A percentile compares a stretch with the other conserved stretches of the same genome.
Evolutionary conservation across 53 echinoderm and acorn worm genomes (phyloP).

Genomic region (Crossaster papposus): DNA sequence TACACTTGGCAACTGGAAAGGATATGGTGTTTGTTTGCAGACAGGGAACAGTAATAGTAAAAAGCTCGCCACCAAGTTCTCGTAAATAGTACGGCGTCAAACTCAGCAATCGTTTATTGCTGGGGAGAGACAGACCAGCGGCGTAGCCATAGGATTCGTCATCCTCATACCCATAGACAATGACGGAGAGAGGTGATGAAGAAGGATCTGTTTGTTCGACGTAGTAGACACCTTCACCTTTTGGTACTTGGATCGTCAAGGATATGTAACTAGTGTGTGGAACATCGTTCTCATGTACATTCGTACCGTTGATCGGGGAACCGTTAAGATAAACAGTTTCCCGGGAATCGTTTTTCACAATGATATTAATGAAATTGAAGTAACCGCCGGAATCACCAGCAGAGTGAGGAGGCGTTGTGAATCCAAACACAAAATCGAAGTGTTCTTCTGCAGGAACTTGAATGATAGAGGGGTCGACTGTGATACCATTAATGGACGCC

Average conservation of each 20-base stretch:
- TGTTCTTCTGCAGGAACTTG: conserved; percentile 73
- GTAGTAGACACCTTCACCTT: conserved; percentile 71
- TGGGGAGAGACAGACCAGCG: conserved; percentile 70
- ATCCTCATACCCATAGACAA: conserved; percentile 71
- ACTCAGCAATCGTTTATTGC: conserved; percentile 49
- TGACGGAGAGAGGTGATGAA: conserved; percentile 67
- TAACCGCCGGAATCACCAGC: conserved; percentile 59
- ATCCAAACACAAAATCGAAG: conserved; percentile 67
- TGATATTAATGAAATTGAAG: conserved; percentile 66
- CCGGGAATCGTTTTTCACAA: conserved; percentile 45
- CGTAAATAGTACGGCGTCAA: conserved; percentile 59
- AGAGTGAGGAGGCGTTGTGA: conserved; percentile 67
- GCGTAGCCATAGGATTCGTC: conserved; percentile 74
- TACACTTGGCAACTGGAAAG: conserved; percentile 27
- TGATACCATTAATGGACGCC: conserved; percentile 18
- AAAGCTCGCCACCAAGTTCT: conserved; percentile 68
- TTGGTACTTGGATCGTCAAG: conserved; percentile 57
- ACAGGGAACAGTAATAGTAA: conserved; percentile 64
- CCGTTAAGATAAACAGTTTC: conserved; percentile 56
- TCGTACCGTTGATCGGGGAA: conserved; percentile 19
- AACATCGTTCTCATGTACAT: conserved; percentile 11
- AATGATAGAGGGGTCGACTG: conserved; percentile 71
- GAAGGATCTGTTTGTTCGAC: conserved; percentile 58
- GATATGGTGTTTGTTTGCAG: conserved; percentile 5
- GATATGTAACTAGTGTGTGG: conserved; percentile 49